phyloP scores from a whole-genome alignment of 92 coral and sea anemone genomes.

The Desmophyllum pertusum region DNA sequence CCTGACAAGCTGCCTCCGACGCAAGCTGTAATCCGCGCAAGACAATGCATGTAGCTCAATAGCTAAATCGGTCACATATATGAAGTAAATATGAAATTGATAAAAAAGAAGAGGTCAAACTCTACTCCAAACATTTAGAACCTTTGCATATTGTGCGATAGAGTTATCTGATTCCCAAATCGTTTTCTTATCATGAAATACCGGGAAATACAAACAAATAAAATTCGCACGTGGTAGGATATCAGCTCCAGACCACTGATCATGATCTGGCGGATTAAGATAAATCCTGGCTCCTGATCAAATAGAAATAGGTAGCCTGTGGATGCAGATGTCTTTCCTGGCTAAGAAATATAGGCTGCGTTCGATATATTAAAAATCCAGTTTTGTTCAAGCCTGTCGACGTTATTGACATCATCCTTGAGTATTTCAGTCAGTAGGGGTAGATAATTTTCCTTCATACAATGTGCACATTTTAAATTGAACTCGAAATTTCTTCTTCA shows the following conservation, averaged over 20 bases:
- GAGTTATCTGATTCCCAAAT: neutral
- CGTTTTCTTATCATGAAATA: neutral
- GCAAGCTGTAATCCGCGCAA: neutral
- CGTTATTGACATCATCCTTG: no score
- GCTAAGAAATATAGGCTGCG: no score
- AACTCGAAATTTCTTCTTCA: no score
- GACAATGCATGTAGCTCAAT: neutral
- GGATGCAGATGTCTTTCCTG: no score
- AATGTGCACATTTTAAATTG: no score
- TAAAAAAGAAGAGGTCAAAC: no score
- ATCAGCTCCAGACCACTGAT: neutral
- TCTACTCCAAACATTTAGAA: no score
- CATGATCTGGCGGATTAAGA: neutral
- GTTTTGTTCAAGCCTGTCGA: no score
- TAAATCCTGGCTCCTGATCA: neutral
- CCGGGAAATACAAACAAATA: neutral
- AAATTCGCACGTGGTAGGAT: neutral
- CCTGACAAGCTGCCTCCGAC: no score
- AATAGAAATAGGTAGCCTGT: neutral
- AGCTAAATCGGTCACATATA: neutral
- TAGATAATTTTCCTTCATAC: no score
- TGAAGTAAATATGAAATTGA: neutral
- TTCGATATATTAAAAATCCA: no score
- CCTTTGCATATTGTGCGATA: neutral
- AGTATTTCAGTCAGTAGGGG: no score